Evolutionary conservation across 2,113 vertebrate genomes (phyloP), one percentile per base, ranked within the genome.

Genomic region (Orcinus orca): DNA sequence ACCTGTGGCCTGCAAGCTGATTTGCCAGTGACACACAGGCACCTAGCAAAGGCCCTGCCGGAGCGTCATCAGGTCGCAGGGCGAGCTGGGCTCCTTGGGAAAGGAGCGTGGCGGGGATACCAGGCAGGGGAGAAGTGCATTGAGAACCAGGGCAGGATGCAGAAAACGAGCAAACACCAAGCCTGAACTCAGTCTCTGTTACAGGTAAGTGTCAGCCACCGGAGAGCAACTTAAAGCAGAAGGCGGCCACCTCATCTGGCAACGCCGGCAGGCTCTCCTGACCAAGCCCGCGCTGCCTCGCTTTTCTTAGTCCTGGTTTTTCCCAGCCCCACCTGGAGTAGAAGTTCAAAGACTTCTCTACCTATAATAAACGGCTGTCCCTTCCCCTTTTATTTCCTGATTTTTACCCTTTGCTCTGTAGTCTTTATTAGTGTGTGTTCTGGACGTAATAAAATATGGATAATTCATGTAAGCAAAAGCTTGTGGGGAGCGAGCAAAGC

Each of bases 131-230:
- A 6, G 26, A 62, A 74, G 55, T 58, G 84, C 50, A 15, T 29
- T 13, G 36, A 88, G 79, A 68, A 71, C 58, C 44, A 80, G 58
- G 79, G 26, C 47, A 29, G 80, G 50, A 70, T 76, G 50, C 58
- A 25, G 14, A 25, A 53, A 82, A 85, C 0, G 41, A 86, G 84
- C 31, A 18, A 84, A 89, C 88, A 50, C 73, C 38, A 86, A 88
- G 70, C 58, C 60, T 53, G 67, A 81, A 55, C 31, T 93, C 89
- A 50, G 85, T 76, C 67, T 96, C 74, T 7, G 3, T 85, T 74
- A 73, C 44, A 68, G 23, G 53, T 62, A 47, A 63, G 38, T 17
- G 47, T 73, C 71, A 29, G 77, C 70, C 63, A 53, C 77, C 0
- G 1, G 76, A 73, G 55, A 84, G 47, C 77, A 50, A 67, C 58